A percentile compares a stretch with the other conserved stretches of the same genome.
These are phyloP conservation scores for Hydrophis major DNA, from an alignment of 2,797 vertebrate genomes.

Conservation along the genomic window DNA sequence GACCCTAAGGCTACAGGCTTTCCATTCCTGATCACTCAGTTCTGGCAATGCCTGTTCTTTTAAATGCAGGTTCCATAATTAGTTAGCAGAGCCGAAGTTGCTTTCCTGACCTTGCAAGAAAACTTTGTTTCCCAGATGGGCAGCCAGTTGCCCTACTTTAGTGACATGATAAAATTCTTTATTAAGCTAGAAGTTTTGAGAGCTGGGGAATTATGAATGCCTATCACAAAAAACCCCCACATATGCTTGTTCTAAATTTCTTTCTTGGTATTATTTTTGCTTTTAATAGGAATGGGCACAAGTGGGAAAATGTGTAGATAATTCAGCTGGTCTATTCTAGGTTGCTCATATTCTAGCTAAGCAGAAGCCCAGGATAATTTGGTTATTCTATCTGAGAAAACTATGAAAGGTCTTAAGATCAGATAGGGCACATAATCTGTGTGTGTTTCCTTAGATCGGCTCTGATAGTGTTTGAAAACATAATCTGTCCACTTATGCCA, in stretches of 20 bases:
- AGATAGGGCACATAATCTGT: neutral
- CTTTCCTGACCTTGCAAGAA: conserved; percentile 7
- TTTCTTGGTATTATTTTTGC: conserved; percentile 5
- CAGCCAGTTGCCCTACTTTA: conserved; percentile 17
- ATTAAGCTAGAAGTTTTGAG: neutral
- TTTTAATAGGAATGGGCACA: neutral
- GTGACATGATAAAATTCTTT: conserved; percentile 23
- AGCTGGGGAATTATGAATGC: neutral
- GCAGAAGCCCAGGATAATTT: neutral
- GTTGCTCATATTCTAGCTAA: neutral
- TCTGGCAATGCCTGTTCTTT: conserved; percentile 11
- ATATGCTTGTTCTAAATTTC: neutral
- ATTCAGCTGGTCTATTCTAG: neutral
- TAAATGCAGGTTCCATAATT: conserved; percentile 16
- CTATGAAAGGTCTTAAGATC: neutral
- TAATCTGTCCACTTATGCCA: neutral
- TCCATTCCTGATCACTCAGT: neutral
- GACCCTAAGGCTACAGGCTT: neutral
- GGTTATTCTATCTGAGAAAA: neutral
- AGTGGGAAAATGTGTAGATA: neutral
- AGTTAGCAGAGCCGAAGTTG: neutral
- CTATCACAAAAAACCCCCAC: neutral
- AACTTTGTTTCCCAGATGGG: conserved; percentile 8
- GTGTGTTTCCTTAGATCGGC: neutral
- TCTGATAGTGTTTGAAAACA: neutral